Evolutionary conservation across 2,113 vertebrate genomes (phyloP).

Genomic region (Argyrosomus japonicus): DNA sequence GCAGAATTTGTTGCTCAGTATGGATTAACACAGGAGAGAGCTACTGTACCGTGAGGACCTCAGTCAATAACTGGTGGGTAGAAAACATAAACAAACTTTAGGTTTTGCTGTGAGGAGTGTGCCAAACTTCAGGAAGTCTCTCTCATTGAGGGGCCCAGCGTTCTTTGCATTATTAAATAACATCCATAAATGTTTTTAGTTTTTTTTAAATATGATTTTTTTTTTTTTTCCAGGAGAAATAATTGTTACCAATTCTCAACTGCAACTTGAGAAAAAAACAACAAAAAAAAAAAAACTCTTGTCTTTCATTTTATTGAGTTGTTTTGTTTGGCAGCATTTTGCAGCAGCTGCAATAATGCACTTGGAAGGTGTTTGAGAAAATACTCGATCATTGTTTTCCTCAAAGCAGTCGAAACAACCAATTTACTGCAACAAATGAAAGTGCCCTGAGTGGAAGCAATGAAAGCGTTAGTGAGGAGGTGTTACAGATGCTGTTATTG

Average conservation of each 20-base stretch:
- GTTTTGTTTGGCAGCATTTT: slow-evolving; percentile 52
- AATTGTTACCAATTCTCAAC: not conserved
- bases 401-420: slow-evolving; percentile 68
- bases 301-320: slow-evolving; percentile 38
- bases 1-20: slow-evolving; percentile 60
- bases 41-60: slow-evolving; percentile 36
- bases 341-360: slow-evolving; percentile 59
- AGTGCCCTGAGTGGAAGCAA: slow-evolving; percentile 58
- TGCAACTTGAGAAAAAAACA: not conserved
- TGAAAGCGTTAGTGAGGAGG: slow-evolving; percentile 56
- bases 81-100: slow-evolving; percentile 44
- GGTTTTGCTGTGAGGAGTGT: slow-evolving; percentile 13
- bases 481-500: slow-evolving; percentile 60
- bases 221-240: not conserved
- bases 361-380: slow-evolving; percentile 63
- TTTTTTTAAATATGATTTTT: not conserved
- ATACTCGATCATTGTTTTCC: slow-evolving; percentile 66
- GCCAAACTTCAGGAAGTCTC: slow-evolving; percentile 30
- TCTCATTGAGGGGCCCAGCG: not conserved
- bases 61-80: slow-evolving; percentile 62
- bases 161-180: slow-evolving; percentile 31
- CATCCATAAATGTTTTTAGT: slow-evolving; percentile 1
- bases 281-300: not conserved
- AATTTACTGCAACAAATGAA: slow-evolving; percentile 72
- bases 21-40: slow-evolving; percentile 57